Base-by-base conservation (phyloP, 2,888 invertebrate species). In the Ditula angustiorana region DNA sequence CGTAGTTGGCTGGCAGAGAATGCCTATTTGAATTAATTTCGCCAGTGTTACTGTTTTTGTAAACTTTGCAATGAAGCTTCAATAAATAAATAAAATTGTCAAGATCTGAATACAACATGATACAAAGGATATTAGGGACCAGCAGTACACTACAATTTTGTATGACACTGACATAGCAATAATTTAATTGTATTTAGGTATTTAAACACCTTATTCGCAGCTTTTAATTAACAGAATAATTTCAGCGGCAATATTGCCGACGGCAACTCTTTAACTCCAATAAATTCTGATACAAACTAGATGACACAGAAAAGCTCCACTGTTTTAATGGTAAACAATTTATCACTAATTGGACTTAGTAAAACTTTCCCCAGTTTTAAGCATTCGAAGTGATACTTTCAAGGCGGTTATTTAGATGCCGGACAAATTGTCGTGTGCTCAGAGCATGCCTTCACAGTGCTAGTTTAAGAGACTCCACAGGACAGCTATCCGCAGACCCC, bases 341-440 rank as follows among this genome's bases (percentile, higher is more conserved):
- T 35, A 10, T 24, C 49, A 26, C 23, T 30, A 61, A 55, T 50
- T 35, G 19, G 37, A 21, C 52, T 21, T 24, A 49, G 23, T 24
- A 55, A 26, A 26, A 66, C 56, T 57, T 66, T 56, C 52, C 44
- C 61, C 57, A 23, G 46, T 23, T 61, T 53, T 35, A 61, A 50
- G 57, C 41, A 46, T 50, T 26, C 37, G 44, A 55, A 64, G 63
- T 61, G 56, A 61, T 47, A 55, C 63, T 58, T 60, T 49, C 60
- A 57, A 66, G 60, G 49, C 33, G 47, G 28, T 53, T 30, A 24
- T 67, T 60, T 50, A 63, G 56, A 67, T 65, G 35, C 68, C 67
- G 26, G 49, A 58, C 61, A 68, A 78, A 78, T 75, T 64, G 78
- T 71, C 33, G 44, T 53, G 46, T 62, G 67, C 67, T 69, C 53